Conservation (phyloP, 2,888 invertebrate species). For the Thymelicus sylvestris region DNA sequence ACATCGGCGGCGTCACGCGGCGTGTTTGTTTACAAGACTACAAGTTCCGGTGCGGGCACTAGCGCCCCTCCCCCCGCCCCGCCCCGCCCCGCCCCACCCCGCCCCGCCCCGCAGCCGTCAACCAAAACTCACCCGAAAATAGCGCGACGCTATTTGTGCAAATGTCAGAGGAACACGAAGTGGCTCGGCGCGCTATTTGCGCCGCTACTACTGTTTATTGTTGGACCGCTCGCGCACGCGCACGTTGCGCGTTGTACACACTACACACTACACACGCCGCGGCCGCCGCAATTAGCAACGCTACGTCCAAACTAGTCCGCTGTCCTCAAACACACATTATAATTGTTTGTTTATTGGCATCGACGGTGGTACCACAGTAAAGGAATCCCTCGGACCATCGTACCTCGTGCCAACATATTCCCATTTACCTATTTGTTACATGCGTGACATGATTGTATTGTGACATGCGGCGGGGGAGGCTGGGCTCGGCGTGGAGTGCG, state of each 20-base stretch:
- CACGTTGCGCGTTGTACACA: background rate
- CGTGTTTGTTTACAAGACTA: too few species aligned
- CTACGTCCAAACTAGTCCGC: background rate
- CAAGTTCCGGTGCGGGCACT: too few species aligned
- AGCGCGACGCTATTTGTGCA: slow-evolving; percentile 9
- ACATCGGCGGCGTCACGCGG: too few species aligned
- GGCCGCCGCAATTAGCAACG: slow-evolving; percentile 11
- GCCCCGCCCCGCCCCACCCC: too few species aligned
- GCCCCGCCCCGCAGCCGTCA: background rate
- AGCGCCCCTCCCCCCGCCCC: too few species aligned
- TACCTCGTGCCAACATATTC: too few species aligned
- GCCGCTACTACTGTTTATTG: slow-evolving; percentile 18
- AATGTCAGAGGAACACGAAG: slow-evolving; percentile 10
- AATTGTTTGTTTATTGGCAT: background rate
- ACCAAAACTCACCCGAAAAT: slow-evolving; percentile 10
- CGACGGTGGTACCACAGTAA: background rate
- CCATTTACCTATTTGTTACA: too few species aligned
- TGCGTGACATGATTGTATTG: too few species aligned
- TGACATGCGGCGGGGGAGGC: too few species aligned
- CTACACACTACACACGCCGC: too few species aligned
- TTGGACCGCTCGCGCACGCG: background rate
- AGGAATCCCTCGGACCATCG: too few species aligned
- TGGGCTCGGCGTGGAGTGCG: too few species aligned
- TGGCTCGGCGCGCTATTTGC: background rate
- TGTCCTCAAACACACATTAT: background rate